Conservation (phyloP, 2,888 invertebrate species). For the Diaprepes abbreviatus region DNA sequence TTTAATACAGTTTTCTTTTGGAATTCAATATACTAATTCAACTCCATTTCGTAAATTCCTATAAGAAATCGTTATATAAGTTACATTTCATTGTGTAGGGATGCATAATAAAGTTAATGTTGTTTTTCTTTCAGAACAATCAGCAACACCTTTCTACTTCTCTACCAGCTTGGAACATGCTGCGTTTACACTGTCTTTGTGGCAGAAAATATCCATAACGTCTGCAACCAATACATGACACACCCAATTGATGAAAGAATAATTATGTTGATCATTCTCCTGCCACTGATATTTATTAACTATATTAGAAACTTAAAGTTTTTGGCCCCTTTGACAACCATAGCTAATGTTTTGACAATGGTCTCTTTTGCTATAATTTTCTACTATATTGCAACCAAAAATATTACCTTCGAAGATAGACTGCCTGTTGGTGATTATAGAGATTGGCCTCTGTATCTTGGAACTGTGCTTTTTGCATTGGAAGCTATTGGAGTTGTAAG, state of each 20-base stretch:
- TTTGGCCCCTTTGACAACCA: conserved; percentile 85
- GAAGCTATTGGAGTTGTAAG: conserved; percentile 79
- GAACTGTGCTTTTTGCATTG: conserved; percentile 90
- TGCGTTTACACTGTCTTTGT: conserved; percentile 97
- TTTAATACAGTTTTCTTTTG: too few species aligned
- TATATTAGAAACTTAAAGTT: conserved; percentile 82
- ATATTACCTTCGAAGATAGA: conserved; percentile 70
- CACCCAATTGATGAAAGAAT: conserved; percentile 57
- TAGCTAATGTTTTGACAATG: conserved; percentile 86
- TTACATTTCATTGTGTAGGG: too few species aligned
- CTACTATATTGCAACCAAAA: conserved; percentile 77
- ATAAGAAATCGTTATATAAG: too few species aligned
- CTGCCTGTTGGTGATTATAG: conserved; percentile 68
- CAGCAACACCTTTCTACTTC: conserved; percentile 81
- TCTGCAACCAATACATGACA: conserved; percentile 59
- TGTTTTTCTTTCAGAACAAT: conserved; percentile 78
- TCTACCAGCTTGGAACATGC: conserved; percentile 96
- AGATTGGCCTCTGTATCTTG: conserved; percentile 84
- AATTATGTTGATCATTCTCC: conserved; percentile 76
- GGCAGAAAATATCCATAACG: conserved; percentile 83
- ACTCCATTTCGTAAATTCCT: too few species aligned
- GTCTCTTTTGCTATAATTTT: conserved; percentile 82
- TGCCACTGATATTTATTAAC: conserved; percentile 80
- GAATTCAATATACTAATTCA: too few species aligned
- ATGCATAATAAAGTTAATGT: too few species aligned